phyloP scores from a whole-genome alignment of 2,113 vertebrate species.

The Cinclus mexicanus region DNA sequence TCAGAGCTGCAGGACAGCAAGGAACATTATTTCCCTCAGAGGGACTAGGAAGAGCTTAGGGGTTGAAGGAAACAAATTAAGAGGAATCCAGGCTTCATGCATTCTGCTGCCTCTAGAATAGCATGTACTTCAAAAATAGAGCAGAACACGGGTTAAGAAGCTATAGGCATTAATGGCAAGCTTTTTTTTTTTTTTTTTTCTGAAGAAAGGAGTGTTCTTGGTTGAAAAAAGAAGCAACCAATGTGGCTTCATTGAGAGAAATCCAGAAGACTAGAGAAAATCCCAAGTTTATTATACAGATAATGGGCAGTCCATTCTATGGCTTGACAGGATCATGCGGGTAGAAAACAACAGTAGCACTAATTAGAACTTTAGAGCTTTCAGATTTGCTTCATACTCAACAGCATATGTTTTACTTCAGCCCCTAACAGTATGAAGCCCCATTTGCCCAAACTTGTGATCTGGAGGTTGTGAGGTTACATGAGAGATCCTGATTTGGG shows the following conservation, averaged over 20 bases:
- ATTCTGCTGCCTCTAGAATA: neutral
- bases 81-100: neutral
- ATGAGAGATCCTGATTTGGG: neutral
- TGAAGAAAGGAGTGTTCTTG: neutral
- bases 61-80: fast-evolving
- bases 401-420: neutral
- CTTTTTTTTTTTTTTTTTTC: neutral
- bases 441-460: fast-evolving
- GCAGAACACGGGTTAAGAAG: neutral
- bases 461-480: neutral
- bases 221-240: neutral
- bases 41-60: neutral
- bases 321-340: neutral
- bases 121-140: neutral
- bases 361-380: neutral
- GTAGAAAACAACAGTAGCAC: neutral
- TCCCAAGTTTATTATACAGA: neutral
- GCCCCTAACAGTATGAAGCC: neutral
- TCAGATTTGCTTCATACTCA: neutral
- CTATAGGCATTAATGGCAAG: neutral
- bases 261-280: neutral
- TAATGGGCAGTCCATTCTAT: neutral
- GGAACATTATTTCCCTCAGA: neutral
- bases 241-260: neutral
- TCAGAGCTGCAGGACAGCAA: neutral